Evolutionary conservation across 2,797 vertebrate species (phyloP).

Genomic region (Rhinophrynus dorsalis): DNA sequence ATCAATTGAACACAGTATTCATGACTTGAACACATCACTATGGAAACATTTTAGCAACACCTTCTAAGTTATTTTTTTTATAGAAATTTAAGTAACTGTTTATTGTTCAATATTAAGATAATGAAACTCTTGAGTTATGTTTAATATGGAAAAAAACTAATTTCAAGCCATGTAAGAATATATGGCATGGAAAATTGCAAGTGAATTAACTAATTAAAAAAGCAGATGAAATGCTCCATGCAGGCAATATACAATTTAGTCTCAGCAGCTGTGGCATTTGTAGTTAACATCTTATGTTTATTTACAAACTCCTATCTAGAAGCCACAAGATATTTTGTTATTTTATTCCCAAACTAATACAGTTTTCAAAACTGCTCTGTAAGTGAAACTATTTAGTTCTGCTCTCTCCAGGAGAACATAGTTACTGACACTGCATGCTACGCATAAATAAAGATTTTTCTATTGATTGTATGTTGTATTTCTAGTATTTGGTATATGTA

Average conservation of each 20-base stretch:
- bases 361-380: neutral
- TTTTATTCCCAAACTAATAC: slow-evolving; percentile 34
- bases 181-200: slow-evolving; percentile 47
- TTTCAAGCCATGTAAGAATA: slow-evolving; percentile 49
- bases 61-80: slow-evolving; percentile 10
- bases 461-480: slow-evolving; percentile 7
- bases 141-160: slow-evolving; percentile 44
- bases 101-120: slow-evolving; percentile 48
- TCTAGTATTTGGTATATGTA: neutral
- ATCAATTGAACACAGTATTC: no score
- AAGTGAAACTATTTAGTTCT: slow-evolving; percentile 13
- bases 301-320: slow-evolving; percentile 40
- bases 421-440: neutral
- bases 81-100: slow-evolving; percentile 21
- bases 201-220: slow-evolving; percentile 50
- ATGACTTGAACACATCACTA: no score
- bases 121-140: slow-evolving; percentile 44
- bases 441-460: neutral
- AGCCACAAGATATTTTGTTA: slow-evolving; percentile 22
- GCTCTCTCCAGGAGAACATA: slow-evolving; percentile 4
- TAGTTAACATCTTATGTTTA: slow-evolving; percentile 46
- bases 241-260: slow-evolving; percentile 39
- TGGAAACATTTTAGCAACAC: no score
- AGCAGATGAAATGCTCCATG: slow-evolving; percentile 40
- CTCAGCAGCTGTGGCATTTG: slow-evolving; percentile 41